Percentiles rank a stretch among this genome's conserved stretches.
Conservation (phyloP, 1,140 invertebrate genomes). For the Drosophila pseudoobscura region DNA sequence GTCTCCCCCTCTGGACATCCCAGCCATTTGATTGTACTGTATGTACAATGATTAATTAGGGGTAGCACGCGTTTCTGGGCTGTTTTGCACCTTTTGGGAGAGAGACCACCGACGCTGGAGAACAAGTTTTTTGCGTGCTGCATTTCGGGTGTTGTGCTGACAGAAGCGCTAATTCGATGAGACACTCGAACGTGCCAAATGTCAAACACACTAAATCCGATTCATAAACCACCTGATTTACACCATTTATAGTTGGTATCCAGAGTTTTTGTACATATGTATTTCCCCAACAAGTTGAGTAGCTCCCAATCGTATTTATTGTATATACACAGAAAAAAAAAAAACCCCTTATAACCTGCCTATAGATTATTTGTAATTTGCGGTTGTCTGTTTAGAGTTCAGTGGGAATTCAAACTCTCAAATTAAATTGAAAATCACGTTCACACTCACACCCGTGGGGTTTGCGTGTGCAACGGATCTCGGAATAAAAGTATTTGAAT, state of each 20-base stretch:
- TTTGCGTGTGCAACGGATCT: conserved; percentile 9
- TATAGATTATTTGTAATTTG: conserved; percentile 1
- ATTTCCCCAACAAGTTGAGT: conserved; percentile 31
- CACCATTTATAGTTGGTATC: conserved; percentile 30
- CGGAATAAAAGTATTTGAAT: conserved; percentile 7
- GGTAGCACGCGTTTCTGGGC: conserved; percentile 30
- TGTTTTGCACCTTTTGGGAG: conserved; percentile 9
- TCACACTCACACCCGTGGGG: conserved; percentile 37
- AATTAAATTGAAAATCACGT: conserved; percentile 24
- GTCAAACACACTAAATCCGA: conserved; percentile 56
- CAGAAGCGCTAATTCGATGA: conserved; percentile 43
- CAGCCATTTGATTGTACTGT: neutral
- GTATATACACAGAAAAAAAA: conserved; percentile 9
- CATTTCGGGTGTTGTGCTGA: conserved; percentile 51
- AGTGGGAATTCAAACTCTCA: conserved; percentile 9
- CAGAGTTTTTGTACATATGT: conserved; percentile 11
- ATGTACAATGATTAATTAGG: conserved; percentile 40
- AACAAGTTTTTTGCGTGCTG: conserved; percentile 26
- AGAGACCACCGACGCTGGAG: neutral
- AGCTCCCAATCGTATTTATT: conserved; percentile 5
- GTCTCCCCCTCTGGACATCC: conserved; percentile 4
- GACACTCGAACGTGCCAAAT: conserved; percentile 71
- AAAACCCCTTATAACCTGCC: conserved; percentile 15
- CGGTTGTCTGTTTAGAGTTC: conserved; percentile 16
- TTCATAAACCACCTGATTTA: conserved; percentile 57